These are phyloP conservation scores for Lumbricus terrestris DNA, from an alignment of 2,888 invertebrate species.

Conservation along the genomic window DNA sequence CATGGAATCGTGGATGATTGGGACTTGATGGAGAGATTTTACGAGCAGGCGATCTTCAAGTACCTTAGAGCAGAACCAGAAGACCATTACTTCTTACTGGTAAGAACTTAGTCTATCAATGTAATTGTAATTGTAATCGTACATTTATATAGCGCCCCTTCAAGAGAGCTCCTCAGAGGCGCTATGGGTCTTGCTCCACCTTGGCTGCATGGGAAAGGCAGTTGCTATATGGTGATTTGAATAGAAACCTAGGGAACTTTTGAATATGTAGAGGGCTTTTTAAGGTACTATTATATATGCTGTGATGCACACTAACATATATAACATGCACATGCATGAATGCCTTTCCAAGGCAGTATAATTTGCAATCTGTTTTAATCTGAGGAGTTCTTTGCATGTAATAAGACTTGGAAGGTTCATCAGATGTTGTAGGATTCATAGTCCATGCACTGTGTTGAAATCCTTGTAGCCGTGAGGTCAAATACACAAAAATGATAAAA, in stretches of 20 bases:
- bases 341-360: not conserved
- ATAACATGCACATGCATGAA: not conserved
- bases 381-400: too few species aligned
- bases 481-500: too few species aligned
- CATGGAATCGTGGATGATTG: constrained; percentile 99
- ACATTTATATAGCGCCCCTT: too few species aligned
- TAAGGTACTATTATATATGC: not conserved
- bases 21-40: constrained; percentile 98
- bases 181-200: not conserved
- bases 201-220: not conserved
- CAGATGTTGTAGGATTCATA: not conserved
- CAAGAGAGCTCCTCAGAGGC: too few species aligned
- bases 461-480: too few species aligned
- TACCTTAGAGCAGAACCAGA: constrained; percentile 97
- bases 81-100: constrained; percentile 93
- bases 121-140: too few species aligned
- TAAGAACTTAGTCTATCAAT: constrained; percentile 45
- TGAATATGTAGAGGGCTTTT: too few species aligned
- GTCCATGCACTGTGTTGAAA: not conserved
- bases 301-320: not conserved
- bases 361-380: not conserved
- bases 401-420: too few species aligned
- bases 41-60: constrained; percentile 98
- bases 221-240: not conserved
- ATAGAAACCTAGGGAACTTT: not conserved